These are phyloP conservation scores for Drosophila nasuta DNA, from an alignment of 1,140 invertebrate species.

Conservation along the genomic window DNA sequence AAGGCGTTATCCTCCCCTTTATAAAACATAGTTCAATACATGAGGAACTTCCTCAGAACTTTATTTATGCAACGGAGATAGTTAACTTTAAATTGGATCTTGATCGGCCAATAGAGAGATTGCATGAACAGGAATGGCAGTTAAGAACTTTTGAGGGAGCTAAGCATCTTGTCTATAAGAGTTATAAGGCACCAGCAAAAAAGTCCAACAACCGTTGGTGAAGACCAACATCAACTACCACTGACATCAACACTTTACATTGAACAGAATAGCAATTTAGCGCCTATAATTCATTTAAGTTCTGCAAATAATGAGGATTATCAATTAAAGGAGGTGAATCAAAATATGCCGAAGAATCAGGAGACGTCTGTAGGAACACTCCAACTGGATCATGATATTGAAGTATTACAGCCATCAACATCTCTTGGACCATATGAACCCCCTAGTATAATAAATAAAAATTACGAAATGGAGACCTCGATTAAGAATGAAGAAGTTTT, in stretches of 20 bases:
- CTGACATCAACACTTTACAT: background rate
- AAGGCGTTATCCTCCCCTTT: constrained; percentile 76
- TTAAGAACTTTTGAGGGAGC: constrained; percentile 54
- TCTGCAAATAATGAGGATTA: too few relatives aligned
- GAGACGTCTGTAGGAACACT: too few relatives aligned
- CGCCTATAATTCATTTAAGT: background rate
- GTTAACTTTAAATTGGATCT: constrained; percentile 73
- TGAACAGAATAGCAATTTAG: background rate
- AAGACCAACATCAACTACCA: background rate
- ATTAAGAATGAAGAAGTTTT: background rate
- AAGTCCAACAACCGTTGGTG: background rate
- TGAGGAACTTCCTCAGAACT: constrained; percentile 66
- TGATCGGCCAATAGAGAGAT: constrained; percentile 60
- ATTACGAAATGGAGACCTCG: too few relatives aligned
- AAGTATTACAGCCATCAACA: too few relatives aligned
- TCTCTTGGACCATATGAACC: too few relatives aligned
- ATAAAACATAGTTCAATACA: constrained; percentile 60
- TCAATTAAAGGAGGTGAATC: too few relatives aligned
- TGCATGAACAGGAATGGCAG: constrained; percentile 66
- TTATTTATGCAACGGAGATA: constrained; percentile 76
- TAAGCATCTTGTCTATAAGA: constrained; percentile 57
- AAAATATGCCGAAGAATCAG: too few relatives aligned
- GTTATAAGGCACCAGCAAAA: constrained; percentile 56
- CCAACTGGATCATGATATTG: too few relatives aligned
- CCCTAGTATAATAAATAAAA: too few relatives aligned